Evolutionary conservation across 2,888 invertebrate genomes (phyloP).

Genomic region (Diarsia mendica): DNA sequence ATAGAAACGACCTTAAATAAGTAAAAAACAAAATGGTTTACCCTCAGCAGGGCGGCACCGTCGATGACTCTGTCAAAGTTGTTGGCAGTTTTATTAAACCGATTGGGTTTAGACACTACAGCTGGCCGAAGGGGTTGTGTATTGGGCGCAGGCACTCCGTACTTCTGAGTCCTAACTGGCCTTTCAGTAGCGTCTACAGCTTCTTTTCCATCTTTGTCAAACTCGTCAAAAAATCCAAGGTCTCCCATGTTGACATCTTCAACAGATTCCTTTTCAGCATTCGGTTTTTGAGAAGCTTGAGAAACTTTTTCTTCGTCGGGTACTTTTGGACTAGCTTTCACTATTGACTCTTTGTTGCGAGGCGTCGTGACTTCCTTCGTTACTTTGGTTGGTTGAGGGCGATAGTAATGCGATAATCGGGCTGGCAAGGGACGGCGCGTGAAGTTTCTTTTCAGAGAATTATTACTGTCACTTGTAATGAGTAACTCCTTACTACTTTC

Average conservation of each 20-base stretch:
- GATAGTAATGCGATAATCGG: slow-evolving; percentile 80
- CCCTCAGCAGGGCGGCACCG: slow-evolving; percentile 81
- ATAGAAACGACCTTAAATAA: neutral
- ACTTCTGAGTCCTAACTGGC: neutral
- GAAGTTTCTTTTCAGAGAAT: slow-evolving; percentile 80
- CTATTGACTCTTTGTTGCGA: slow-evolving; percentile 23
- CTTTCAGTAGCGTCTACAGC: neutral
- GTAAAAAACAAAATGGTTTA: slow-evolving; percentile 58
- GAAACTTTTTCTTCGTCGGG: slow-evolving; percentile 47
- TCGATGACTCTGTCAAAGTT: slow-evolving; percentile 82
- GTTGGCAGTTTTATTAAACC: slow-evolving; percentile 75
- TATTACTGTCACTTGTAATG: slow-evolving; percentile 90
- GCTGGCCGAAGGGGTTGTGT: neutral
- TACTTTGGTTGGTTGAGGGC: slow-evolving; percentile 33
- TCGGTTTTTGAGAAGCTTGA: slow-evolving; percentile 32
- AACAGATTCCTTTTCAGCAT: slow-evolving; percentile 62
- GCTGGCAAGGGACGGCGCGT: slow-evolving; percentile 81
- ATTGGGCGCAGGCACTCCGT: slow-evolving; percentile 40
- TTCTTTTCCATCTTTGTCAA: slow-evolving; percentile 53
- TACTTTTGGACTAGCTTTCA: slow-evolving; percentile 32
- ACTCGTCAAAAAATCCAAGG: slow-evolving; percentile 77
- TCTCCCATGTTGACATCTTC: slow-evolving; percentile 78
- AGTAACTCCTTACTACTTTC: slow-evolving; percentile 91
- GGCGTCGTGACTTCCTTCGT: slow-evolving; percentile 32
- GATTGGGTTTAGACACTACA: slow-evolving; percentile 59